Conservation (phyloP, 1,140 invertebrate genomes). For the Dysdera silvatica region DNA sequence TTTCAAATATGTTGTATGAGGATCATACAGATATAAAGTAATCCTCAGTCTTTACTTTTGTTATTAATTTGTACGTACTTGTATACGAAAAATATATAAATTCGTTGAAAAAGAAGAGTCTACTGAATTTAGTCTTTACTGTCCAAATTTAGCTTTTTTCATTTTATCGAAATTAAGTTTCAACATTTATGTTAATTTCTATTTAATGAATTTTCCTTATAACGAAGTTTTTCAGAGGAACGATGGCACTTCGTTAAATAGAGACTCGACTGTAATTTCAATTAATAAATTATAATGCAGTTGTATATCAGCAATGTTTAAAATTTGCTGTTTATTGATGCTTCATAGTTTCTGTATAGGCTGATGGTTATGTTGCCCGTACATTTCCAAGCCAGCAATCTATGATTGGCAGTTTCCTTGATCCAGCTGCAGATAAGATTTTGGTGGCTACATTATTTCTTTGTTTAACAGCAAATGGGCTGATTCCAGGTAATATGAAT, state of each 20-base stretch:
- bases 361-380: conserved; percentile 93
- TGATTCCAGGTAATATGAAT: conserved; percentile 66
- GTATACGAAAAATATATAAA: too few species aligned
- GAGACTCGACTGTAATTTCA: background rate
- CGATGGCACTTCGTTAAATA: background rate
- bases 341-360: conserved; percentile 50
- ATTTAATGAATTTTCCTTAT: background rate
- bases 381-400: conserved; percentile 82
- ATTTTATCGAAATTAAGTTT: background rate
- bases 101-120: too few species aligned
- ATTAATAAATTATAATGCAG: background rate
- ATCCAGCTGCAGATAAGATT: conserved; percentile 95
- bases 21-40: too few species aligned
- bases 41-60: too few species aligned
- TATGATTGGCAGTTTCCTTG: conserved; percentile 87
- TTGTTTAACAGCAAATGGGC: conserved; percentile 68
- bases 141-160: too few species aligned
- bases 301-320: background rate
- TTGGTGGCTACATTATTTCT: conserved; percentile 81
- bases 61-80: too few species aligned
- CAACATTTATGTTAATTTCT: background rate
- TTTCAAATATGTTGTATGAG: too few species aligned
- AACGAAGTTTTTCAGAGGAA: background rate
- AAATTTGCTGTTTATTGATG: conserved; percentile 5
- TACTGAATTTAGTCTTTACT: too few species aligned